These are phyloP conservation scores for Anomalospiza imberbis DNA, from an alignment of 2,797 vertebrate genomes.

Conservation along the genomic window DNA sequence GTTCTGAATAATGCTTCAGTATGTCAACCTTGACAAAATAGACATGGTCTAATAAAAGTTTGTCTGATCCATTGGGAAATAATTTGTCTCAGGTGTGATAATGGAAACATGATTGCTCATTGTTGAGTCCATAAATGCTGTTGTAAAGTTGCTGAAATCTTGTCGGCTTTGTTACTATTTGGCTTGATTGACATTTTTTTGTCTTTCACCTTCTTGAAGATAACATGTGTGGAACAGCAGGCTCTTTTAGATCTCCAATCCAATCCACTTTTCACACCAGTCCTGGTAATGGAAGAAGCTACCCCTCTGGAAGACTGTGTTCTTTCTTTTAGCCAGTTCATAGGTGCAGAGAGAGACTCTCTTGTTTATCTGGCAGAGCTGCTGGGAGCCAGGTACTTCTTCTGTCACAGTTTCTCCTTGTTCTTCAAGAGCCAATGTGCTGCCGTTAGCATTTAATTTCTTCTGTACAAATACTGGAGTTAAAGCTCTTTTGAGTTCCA, in stretches of 20 bases:
- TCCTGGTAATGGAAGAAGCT: slow-evolving; percentile 82
- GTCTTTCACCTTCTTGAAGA: slow-evolving; percentile 72
- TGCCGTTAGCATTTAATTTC: background rate
- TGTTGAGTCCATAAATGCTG: background rate
- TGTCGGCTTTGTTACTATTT: background rate
- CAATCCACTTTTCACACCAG: slow-evolving; percentile 89
- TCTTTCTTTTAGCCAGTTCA: slow-evolving; percentile 95
- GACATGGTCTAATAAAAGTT: background rate
- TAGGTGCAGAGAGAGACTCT: slow-evolving; percentile 90
- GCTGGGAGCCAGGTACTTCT: slow-evolving; percentile 87
- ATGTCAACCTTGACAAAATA: background rate
- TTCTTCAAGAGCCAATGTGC: background rate
- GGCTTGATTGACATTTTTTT: background rate
- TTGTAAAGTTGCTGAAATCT: background rate
- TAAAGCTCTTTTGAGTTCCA: background rate
- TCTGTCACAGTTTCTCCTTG: background rate
- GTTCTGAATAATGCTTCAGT: background rate
- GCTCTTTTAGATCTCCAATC: slow-evolving; percentile 79
- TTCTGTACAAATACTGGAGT: background rate
- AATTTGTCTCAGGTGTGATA: background rate
- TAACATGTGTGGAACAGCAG: slow-evolving; percentile 88
- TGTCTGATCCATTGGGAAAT: background rate
- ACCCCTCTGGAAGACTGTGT: slow-evolving; percentile 85
- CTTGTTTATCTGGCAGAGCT: slow-evolving; percentile 85
- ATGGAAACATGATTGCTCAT: background rate